Conservation (phyloP, 2,797 vertebrate species). For the Acestrorhynchus altus region DNA sequence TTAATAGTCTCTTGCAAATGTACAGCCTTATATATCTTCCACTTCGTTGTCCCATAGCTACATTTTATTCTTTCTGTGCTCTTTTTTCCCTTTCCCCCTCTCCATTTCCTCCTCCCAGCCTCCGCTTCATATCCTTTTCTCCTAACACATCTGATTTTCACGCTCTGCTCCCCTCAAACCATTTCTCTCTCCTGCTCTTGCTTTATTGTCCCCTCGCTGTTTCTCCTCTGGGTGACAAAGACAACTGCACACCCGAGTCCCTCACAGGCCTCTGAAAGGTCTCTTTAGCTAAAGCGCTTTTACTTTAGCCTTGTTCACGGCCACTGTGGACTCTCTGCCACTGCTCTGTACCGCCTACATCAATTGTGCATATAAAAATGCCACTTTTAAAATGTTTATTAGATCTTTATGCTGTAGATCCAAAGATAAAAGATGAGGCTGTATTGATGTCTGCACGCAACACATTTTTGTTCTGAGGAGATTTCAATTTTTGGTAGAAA, state of each 20-base stretch:
- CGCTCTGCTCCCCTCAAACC: conserved; percentile 59
- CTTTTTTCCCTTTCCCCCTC: conserved; percentile 28
- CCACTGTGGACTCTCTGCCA: not conserved
- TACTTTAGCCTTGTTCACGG: conserved; percentile 5
- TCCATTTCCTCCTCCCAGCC: conserved; percentile 37
- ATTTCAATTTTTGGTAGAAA: too few species aligned
- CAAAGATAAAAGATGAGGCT: not conserved
- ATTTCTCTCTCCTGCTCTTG: conserved; percentile 29
- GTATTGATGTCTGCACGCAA: not conserved
- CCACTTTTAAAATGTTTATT: not conserved
- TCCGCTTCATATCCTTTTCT: conserved; percentile 56
- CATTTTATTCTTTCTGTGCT: conserved; percentile 41
- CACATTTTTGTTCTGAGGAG: not conserved
- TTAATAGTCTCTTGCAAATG: conserved; percentile 49
- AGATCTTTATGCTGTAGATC: not conserved
- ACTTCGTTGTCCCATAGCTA: conserved; percentile 49
- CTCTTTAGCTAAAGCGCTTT: not conserved
- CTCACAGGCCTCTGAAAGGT: conserved; percentile 16
- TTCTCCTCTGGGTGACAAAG: conserved; percentile 37
- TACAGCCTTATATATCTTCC: conserved; percentile 40
- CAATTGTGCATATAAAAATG: not conserved
- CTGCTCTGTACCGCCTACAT: not conserved
- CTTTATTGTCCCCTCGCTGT: conserved; percentile 42
- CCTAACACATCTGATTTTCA: conserved; percentile 76
- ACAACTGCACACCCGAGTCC: conserved; percentile 13